A percentile compares a stretch with the other conserved stretches of the same genome.
These are phyloP conservation scores for Pogonomyrmex californicus DNA, from an alignment of 1,140 invertebrate genomes.

Conservation along the genomic window DNA sequence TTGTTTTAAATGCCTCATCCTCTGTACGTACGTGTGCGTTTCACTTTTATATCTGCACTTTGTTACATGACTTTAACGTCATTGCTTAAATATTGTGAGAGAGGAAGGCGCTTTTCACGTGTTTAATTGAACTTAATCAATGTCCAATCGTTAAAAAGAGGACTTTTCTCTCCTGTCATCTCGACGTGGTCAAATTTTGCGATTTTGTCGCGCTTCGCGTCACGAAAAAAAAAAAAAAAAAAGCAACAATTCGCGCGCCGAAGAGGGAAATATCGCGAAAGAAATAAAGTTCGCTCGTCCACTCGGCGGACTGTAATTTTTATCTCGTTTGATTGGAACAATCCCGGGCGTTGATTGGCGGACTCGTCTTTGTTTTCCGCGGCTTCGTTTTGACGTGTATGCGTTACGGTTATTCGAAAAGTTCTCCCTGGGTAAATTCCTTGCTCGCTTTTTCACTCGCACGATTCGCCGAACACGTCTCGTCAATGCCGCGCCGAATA, in stretches of 20 bases:
- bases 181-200: slow-evolving; percentile 70
- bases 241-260: slow-evolving; percentile 27
- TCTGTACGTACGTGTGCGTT: too few relatives aligned
- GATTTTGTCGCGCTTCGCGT: slow-evolving; percentile 6
- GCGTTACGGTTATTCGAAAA: slow-evolving; percentile 20
- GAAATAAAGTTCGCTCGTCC: slow-evolving; percentile 13
- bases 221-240: slow-evolving; percentile 26
- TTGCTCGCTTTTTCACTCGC: slow-evolving; percentile 29
- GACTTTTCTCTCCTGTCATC: slow-evolving; percentile 24
- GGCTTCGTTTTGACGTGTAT: slow-evolving; percentile 9
- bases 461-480: slow-evolving; percentile 11
- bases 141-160: neutral
- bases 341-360: slow-evolving; percentile 33
- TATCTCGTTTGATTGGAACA: slow-evolving; percentile 29
- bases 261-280: slow-evolving; percentile 37
- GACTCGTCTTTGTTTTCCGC: slow-evolving; percentile 40
- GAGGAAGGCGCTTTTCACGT: neutral
- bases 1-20: too few relatives aligned
- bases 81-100: neutral
- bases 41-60: too few relatives aligned
- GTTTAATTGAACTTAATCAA: slow-evolving; percentile 46
- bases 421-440: neutral
- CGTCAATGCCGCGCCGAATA: neutral
- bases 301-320: slow-evolving; percentile 36
- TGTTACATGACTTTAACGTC: neutral